Evolutionary conservation across 2,113 vertebrate genomes (phyloP).

Genomic region (Pangasianodon gigas): DNA sequence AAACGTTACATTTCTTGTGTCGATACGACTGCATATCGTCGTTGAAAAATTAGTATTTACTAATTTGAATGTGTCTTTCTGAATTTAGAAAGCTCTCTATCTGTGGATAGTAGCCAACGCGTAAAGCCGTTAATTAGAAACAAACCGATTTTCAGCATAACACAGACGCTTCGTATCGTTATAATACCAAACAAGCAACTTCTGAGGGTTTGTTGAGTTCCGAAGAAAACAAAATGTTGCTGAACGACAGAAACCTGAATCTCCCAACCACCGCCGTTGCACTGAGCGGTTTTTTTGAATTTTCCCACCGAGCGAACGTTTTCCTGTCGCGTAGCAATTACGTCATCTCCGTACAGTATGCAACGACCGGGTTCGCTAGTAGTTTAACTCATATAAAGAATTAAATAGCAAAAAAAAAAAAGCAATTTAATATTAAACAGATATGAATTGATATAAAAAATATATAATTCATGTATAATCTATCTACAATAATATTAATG

Average conservation of each 20-base stretch:
- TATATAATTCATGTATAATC: background rate
- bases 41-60: background rate
- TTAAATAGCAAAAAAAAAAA: background rate
- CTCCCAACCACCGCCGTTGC: no score
- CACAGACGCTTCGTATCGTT: no score
- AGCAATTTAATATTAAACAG: background rate
- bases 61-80: background rate
- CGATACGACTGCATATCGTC: background rate
- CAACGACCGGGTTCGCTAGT: background rate
- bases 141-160: background rate
- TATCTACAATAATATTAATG: background rate
- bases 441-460: background rate
- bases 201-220: background rate
- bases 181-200: background rate
- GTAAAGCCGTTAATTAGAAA: background rate
- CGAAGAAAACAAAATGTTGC: background rate
- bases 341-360: slow-evolving; percentile 4
- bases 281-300: slow-evolving; percentile 29
- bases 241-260: background rate
- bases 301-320: slow-evolving; percentile 17
- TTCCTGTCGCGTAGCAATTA: background rate
- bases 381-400: background rate
- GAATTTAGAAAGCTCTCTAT: background rate
- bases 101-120: background rate
- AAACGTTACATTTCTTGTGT: background rate